Evolutionary conservation across 2,888 invertebrate genomes (phyloP), one percentile per base, ranked within the genome.

Genomic region (Phlogophora meticulosa): DNA sequence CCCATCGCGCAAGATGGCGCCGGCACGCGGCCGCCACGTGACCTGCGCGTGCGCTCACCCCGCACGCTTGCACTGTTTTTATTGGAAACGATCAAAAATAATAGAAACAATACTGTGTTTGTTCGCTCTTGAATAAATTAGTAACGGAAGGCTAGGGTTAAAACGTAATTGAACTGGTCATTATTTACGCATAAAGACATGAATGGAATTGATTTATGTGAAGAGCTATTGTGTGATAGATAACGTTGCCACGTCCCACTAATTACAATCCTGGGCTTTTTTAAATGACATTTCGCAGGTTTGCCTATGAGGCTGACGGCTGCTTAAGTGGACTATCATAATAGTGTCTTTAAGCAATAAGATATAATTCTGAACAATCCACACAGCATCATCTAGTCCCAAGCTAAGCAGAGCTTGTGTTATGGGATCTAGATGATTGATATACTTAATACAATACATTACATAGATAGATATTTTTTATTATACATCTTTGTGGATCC

Each of bases 81-180:
- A 93, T 92, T 94, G 91, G 91, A 94, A 93, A 93, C 92, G 91
- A 92, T 91, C 90, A 90, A 91, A 92, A 92, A 92, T 90, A 93
- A 93, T 87, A 87, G 88, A 91, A 91, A 95, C 92, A 94, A 92
- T 89, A 81, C 90, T 83, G 84, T 92, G 91, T 92, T 91, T 89
- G 88, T 87, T 84, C 88, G 82, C 90, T 93, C 91, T 92, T 88
- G 90, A 91, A 91, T 92, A 95, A 93, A 94, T 93, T 94, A 92
- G 91, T 91, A 88, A 83, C 90, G 88, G 86, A 83, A 85, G 80
- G 87, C 85, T 85, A 87, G 93, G 95, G 95, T 93, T 94, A 93
- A 94, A 93, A 88, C 83, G 91, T 91, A 91, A 94, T 94, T 95
- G 94, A 94, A 94, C 94, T 88, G 86, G 84, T 92, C 92, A 93